Conservation (phyloP, 2,113 vertebrate genomes). For the Ramphastos sulfuratus region DNA sequence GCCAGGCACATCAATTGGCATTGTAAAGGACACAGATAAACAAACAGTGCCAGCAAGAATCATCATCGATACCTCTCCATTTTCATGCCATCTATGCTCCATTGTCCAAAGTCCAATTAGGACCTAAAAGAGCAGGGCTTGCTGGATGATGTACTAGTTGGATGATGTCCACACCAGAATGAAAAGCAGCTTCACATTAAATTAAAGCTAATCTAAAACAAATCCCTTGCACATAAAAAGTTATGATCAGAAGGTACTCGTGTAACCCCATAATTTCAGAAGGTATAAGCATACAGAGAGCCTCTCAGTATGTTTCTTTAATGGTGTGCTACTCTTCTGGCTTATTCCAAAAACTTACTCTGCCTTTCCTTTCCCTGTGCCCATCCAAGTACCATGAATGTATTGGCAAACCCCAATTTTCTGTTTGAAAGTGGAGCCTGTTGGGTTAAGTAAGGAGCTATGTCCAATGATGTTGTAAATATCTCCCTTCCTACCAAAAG, state of each 20-base stretch:
- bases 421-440: background rate
- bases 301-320: background rate
- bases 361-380: background rate
- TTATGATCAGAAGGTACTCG: conserved; percentile 29
- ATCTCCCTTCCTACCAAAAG: background rate
- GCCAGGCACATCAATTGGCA: background rate
- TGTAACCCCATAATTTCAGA: background rate
- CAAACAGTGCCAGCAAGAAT: conserved; percentile 13
- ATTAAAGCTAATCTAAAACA: conserved; percentile 60
- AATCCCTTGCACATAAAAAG: conserved; percentile 41
- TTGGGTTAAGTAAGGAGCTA: background rate
- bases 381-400: background rate
- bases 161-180: conserved; percentile 62
- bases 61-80: conserved; percentile 28
- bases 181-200: conserved; percentile 68
- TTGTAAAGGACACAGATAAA: background rate
- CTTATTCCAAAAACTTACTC: background rate
- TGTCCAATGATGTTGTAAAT: background rate
- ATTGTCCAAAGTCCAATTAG: conserved; percentile 21
- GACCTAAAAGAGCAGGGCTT: conserved; percentile 34
- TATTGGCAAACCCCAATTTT: background rate
- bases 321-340: background rate
- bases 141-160: conserved; percentile 42
- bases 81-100: conserved; percentile 12
- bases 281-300: background rate